A percentile compares a stretch with the other conserved stretches of the same genome.
phyloP scores from a whole-genome alignment of 1,140 invertebrate species.

The Pararge aegeria region DNA sequence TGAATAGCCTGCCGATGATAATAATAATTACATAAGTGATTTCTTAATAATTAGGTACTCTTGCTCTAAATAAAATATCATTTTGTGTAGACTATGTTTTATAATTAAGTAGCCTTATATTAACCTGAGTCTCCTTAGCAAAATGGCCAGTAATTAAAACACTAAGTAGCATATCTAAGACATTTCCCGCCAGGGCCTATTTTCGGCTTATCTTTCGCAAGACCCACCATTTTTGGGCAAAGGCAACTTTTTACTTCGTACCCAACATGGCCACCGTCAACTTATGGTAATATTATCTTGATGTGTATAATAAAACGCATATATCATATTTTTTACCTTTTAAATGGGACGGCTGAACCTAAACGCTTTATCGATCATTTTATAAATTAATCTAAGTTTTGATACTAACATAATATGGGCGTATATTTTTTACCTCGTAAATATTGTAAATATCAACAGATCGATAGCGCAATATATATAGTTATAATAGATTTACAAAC shows the following conservation, averaged over 20 bases:
- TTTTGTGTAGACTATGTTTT: no score
- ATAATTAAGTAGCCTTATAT: no score
- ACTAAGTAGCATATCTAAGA: conserved; percentile 42
- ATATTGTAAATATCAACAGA: no score
- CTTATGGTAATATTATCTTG: conserved; percentile 54
- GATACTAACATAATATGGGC: neutral
- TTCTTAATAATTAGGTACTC: no score
- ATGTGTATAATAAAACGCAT: conserved; percentile 45
- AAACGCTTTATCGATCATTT: conserved; percentile 23
- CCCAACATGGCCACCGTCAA: conserved; percentile 41
- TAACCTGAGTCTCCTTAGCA: no score
- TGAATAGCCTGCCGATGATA: no score
- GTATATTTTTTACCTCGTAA: no score
- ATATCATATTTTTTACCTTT: conserved; percentile 35
- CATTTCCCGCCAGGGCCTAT: conserved; percentile 34
- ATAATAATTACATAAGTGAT: no score
- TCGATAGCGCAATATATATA: no score
- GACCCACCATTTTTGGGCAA: conserved; percentile 40
- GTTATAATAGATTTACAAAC: no score
- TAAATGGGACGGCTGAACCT: conserved; percentile 14
- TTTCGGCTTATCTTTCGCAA: conserved; percentile 40
- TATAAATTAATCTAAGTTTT: conserved; percentile 10
- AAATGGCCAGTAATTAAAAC: conserved; percentile 33
- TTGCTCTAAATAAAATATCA: no score
- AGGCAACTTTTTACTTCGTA: conserved; percentile 48